These are phyloP conservation scores for Brachyistius frenatus DNA, from an alignment of 2,113 vertebrate genomes.

Conservation along the genomic window DNA sequence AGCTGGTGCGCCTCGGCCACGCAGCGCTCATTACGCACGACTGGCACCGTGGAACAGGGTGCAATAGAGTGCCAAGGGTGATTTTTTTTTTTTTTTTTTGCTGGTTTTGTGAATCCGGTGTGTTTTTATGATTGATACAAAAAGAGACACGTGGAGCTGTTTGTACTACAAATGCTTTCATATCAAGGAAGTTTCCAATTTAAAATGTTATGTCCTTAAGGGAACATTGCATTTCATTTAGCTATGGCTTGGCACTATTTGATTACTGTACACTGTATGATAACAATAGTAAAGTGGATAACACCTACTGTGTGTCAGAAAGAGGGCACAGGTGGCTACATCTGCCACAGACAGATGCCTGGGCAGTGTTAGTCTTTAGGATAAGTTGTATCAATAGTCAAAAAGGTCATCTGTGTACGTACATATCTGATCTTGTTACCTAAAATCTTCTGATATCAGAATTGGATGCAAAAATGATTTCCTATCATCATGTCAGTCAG, in stretches of 20 bases:
- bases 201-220: neutral
- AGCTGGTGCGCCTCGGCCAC: constrained; percentile 53
- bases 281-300: neutral
- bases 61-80: neutral
- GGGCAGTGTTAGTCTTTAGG: neutral
- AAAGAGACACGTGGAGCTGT: too few species aligned
- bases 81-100: too few species aligned
- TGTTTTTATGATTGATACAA: too few species aligned
- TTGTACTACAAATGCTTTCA: too few species aligned
- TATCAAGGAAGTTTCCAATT: neutral
- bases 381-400: neutral
- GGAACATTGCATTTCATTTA: neutral
- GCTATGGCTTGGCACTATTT: neutral
- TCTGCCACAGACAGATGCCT: neutral
- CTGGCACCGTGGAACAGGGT: constrained; percentile 39
- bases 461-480: constrained; percentile 37
- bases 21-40: constrained; percentile 62
- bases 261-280: neutral
- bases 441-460: neutral
- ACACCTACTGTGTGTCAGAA: neutral
- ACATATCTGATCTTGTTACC: constrained; percentile 7
- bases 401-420: constrained; percentile 1
- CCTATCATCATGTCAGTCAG: constrained; percentile 25
- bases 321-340: neutral
- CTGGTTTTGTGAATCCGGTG: too few species aligned